These are phyloP conservation scores for Euborellia annulipes DNA, from an alignment of 1,140 invertebrate species.

Conservation along the genomic window DNA sequence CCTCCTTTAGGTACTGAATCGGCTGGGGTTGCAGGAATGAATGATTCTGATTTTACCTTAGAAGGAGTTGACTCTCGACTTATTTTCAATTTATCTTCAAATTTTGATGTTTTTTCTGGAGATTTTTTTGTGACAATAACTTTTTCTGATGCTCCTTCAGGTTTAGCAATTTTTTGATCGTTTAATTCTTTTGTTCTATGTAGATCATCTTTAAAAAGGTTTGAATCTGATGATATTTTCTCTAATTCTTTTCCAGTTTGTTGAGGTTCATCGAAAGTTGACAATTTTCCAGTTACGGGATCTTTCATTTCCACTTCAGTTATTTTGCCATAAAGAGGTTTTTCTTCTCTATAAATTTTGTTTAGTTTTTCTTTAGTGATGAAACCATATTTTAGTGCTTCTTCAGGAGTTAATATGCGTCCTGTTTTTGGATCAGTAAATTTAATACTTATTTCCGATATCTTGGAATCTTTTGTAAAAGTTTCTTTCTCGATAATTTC, in stretches of 20 bases:
- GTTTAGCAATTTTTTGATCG: conserved; percentile 47
- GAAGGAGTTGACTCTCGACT: conserved; percentile 62
- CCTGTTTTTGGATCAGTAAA: too few relatives aligned
- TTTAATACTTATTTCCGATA: too few relatives aligned
- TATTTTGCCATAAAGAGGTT: too few relatives aligned
- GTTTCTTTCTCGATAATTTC: too few relatives aligned
- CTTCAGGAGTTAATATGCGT: conserved; percentile 17
- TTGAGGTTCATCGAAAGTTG: conserved; percentile 34
- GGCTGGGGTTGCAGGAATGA: conserved; percentile 61
- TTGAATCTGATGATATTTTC: too few relatives aligned
- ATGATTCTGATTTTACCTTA: conserved; percentile 57
- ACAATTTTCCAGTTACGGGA: conserved; percentile 23
- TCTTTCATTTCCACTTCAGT: conserved; percentile 20
- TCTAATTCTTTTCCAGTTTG: conserved; percentile 33
- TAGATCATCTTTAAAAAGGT: too few relatives aligned
- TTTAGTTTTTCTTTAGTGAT: conserved; percentile 40
- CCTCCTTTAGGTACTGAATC: conserved; percentile 48
- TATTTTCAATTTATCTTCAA: conserved; percentile 45
- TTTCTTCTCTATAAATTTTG: conserved; percentile 28
- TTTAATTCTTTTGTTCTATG: conserved; percentile 62
- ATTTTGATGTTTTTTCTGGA: conserved; percentile 46
- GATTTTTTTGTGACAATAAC: conserved; percentile 59
- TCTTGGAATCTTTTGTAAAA: too few relatives aligned
- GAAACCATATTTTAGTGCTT: conserved; percentile 61
- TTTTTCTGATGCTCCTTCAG: conserved; percentile 58